A percentile compares a stretch with the other conserved stretches of the same genome.
These are phyloP conservation scores for Pomacea canaliculata DNA, from an alignment of 2,888 invertebrate genomes.

Conservation along the genomic window DNA sequence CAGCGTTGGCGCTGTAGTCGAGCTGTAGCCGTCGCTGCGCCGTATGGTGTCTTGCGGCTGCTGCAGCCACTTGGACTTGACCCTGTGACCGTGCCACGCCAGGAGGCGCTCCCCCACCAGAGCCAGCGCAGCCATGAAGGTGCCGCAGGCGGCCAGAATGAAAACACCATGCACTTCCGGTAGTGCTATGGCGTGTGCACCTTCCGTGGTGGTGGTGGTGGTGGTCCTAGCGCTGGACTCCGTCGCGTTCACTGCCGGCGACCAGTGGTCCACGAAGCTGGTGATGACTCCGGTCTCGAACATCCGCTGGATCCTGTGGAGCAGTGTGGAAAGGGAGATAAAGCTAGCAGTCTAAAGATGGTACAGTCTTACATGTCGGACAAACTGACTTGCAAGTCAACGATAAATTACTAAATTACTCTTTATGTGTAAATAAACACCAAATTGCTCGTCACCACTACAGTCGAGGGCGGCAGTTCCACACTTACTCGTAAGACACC, in stretches of 20 bases:
- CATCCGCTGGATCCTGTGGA: constrained; percentile 8
- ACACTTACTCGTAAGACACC: constrained; percentile 1
- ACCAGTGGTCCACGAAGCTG: neutral
- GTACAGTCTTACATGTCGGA: too few relatives aligned
- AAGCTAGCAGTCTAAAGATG: neutral
- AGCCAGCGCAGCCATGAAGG: neutral
- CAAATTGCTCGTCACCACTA: too few relatives aligned
- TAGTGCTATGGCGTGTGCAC: neutral
- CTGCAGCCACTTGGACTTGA: too few relatives aligned
- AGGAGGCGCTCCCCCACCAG: neutral
- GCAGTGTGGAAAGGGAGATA: neutral
- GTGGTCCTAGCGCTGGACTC: neutral
- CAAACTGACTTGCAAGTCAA: too few relatives aligned
- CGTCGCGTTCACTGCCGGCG: neutral
- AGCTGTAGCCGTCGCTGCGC: too few relatives aligned
- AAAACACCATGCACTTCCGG: neutral
- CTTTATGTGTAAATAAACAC: too few relatives aligned
- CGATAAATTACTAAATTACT: too few relatives aligned
- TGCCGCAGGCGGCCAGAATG: neutral
- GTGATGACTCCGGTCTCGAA: constrained; percentile 8
- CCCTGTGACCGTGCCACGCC: neutral
- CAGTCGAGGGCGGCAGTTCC: too few relatives aligned
- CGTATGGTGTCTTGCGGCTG: too few relatives aligned
- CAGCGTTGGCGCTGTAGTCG: too few relatives aligned
- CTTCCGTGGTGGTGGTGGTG: too few relatives aligned